A percentile compares a stretch with the other conserved stretches of the same genome.
Conservation (phyloP, 2,888 invertebrate genomes). For the Drosophila dives region DNA sequence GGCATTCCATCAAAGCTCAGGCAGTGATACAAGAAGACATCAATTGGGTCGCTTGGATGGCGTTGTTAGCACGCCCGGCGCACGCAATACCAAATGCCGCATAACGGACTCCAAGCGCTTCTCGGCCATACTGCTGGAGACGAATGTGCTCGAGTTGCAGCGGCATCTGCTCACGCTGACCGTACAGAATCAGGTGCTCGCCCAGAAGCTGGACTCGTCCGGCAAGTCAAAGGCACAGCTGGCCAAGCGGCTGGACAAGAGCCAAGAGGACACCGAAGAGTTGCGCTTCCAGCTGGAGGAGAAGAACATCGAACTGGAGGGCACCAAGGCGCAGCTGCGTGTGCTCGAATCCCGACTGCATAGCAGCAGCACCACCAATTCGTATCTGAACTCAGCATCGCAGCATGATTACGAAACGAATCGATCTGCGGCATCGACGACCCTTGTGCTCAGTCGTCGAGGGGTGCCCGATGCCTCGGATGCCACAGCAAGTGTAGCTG, state of each 20-base stretch:
- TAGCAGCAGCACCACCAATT: conserved; percentile 84
- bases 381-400: conserved; percentile 80
- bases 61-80: conserved; percentile 88
- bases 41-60: conserved; percentile 89
- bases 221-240: conserved; percentile 89
- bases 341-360: conserved; percentile 87
- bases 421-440: conserved; percentile 82
- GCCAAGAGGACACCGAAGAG: conserved; percentile 92
- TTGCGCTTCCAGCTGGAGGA: conserved; percentile 93
- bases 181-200: conserved; percentile 93
- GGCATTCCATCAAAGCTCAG: conserved; percentile 83
- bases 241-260: conserved; percentile 89
- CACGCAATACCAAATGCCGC: conserved; percentile 87
- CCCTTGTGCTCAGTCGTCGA: conserved; percentile 81
- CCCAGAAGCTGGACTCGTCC: conserved; percentile 89
- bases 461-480: conserved; percentile 72
- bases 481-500: conserved; percentile 49
- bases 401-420: conserved; percentile 83
- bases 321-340: conserved; percentile 91
- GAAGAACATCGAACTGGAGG: conserved; percentile 92
- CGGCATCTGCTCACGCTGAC: conserved; percentile 92
- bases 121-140: conserved; percentile 93
- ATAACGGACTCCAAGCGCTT: conserved; percentile 91
- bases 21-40: conserved; percentile 75
- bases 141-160: conserved; percentile 92